Evolutionary conservation across 2,888 invertebrate genomes (phyloP).

Genomic region (Biston betularia): DNA sequence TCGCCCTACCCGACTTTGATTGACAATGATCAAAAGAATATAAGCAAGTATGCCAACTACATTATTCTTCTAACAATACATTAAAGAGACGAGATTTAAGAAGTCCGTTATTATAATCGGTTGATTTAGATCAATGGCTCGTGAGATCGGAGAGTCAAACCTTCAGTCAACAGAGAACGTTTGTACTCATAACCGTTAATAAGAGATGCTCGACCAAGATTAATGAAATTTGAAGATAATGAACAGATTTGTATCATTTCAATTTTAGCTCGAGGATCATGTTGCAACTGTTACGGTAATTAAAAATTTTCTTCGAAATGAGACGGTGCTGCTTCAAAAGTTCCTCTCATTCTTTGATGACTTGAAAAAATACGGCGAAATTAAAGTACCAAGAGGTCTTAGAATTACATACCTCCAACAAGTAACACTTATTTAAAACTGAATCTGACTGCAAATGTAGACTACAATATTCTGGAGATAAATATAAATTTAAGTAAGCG

Average conservation of each 20-base stretch:
- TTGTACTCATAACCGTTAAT: slow-evolving; percentile 48
- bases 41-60: slow-evolving; percentile 38
- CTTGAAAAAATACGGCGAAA: slow-evolving; percentile 4
- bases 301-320: slow-evolving; percentile 11
- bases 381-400: not conserved
- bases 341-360: not conserved
- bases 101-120: slow-evolving; percentile 69
- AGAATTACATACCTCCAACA: not conserved
- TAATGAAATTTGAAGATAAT: slow-evolving; percentile 53
- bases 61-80: slow-evolving; percentile 46
- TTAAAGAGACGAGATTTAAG: slow-evolving; percentile 39
- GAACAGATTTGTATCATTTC: slow-evolving; percentile 46
- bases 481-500: no score
- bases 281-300: slow-evolving; percentile 35
- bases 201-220: slow-evolving; percentile 62
- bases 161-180: slow-evolving; percentile 61
- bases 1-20: slow-evolving; percentile 59
- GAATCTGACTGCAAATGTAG: no score
- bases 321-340: not conserved
- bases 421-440: no score
- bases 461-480: no score
- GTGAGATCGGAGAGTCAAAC: slow-evolving; percentile 60
- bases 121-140: slow-evolving; percentile 65
- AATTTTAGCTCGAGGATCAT: slow-evolving; percentile 40
- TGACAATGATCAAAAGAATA: slow-evolving; percentile 57